A percentile compares a stretch with the other conserved stretches of the same genome.
Conservation (phyloP, 1,140 invertebrate species). For the Prorops nasuta region DNA sequence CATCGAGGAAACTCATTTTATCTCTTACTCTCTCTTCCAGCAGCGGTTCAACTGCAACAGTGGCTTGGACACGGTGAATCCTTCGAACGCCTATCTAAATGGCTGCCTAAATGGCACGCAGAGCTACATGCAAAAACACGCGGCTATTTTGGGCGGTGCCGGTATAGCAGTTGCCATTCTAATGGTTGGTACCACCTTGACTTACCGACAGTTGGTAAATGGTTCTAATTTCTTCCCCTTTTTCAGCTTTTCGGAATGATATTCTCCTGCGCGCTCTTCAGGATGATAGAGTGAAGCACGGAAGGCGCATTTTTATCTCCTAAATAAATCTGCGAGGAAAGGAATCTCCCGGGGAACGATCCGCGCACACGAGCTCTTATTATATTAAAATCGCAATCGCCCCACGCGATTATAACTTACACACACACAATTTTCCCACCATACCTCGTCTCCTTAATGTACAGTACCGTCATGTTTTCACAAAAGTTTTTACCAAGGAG, state of each 20-base stretch:
- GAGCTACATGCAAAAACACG: constrained; percentile 73
- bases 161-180: constrained; percentile 77
- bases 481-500: too few relatives aligned
- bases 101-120: constrained; percentile 73
- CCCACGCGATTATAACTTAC: too few relatives aligned
- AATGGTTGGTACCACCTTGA: constrained; percentile 73
- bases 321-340: too few relatives aligned
- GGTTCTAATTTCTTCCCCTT: constrained; percentile 44
- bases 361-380: neutral
- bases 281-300: constrained; percentile 64
- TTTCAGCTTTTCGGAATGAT: constrained; percentile 70
- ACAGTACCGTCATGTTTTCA: too few relatives aligned
- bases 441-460: too few relatives aligned
- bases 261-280: constrained; percentile 71
- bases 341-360: constrained; percentile 7
- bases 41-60: constrained; percentile 65
- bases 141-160: constrained; percentile 75
- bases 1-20: neutral
- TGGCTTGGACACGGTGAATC: constrained; percentile 55
- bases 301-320: too few relatives aligned
- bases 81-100: constrained; percentile 65
- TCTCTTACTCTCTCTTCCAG: constrained; percentile 24
- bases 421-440: too few relatives aligned
- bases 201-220: too few relatives aligned
- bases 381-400: too few relatives aligned